Base-by-base conservation (phyloP, 2,888 invertebrate species). In the Nemotelus pantherinus region DNA sequence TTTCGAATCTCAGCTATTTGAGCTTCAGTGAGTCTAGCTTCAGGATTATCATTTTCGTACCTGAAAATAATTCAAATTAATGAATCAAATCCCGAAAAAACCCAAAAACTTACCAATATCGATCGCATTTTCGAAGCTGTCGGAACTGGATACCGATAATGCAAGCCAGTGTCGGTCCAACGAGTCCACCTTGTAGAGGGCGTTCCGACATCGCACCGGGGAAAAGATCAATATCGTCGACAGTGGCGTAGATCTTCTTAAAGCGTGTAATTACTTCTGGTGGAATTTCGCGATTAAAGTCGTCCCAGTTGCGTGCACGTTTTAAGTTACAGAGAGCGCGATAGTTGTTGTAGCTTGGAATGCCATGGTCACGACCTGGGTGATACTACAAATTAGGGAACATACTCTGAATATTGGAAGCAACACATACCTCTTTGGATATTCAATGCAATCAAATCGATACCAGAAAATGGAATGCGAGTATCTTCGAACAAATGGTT, bases 161-260 rank as follows among this genome's bases (percentile, higher is more conserved):
- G 84, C 96, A 94, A 10, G 96, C 97, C 84, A 98, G 94, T 0
- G 98, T 98, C 0, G 98, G 98, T 3, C 98, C 98, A 0, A 98
- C 94, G 0, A 96, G 88, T 4, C 96, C 97, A 4, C 98, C 98
- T 83, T 95, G 95, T 4, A 96, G 88, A 0, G 95, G 94, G 68
- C 94, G 89, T 85, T 95, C 94, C 82, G 96, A 94, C 93, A 98
- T 93, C 2, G 97, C 95, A 43, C 98, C 98, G 0, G 97, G 95
- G 91, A 98, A 99, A 2, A 98, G 89, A 86, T 99, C 96, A 77
- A 99, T 96, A 85, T 99, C 98, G 83, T 98, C 97, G 0, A 98
- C 97, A 2, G 94, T 93, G 0, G 93, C 91, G 85, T 95, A 96
- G 80, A 95, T 93, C 78, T 93, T 90, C 86, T 94, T 94, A 83